Evolutionary conservation across 2,888 invertebrate genomes (phyloP).

Genomic region (Scaptomyza cyrtandrae): DNA sequence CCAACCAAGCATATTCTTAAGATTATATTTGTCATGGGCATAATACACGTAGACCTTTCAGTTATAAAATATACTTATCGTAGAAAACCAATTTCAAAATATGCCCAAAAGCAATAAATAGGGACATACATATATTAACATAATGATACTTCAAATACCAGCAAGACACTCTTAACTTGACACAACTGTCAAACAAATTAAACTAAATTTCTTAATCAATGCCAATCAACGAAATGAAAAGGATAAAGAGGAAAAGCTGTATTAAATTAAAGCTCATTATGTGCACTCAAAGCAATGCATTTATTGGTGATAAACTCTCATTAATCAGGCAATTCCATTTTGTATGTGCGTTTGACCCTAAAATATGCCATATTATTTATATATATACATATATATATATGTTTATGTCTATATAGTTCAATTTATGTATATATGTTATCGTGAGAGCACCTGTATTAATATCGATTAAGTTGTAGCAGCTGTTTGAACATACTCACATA

Average conservation of each 20-base stretch:
- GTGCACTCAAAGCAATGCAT: slow-evolving; percentile 16
- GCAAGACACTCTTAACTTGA: neutral
- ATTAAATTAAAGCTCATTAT: slow-evolving; percentile 8
- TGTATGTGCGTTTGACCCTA: slow-evolving; percentile 5
- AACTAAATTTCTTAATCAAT: slow-evolving; percentile 1
- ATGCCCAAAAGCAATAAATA: neutral
- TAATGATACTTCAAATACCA: neutral
- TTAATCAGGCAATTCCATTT: neutral
- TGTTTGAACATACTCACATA: slow-evolving; percentile 1
- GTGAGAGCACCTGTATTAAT: slow-evolving; percentile 6
- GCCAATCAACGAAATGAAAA: neutral
- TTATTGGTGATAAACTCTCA: neutral
- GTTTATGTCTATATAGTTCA: neutral
- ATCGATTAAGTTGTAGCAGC: slow-evolving; percentile 33
- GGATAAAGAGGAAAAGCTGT: neutral
- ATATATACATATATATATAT: neutral
- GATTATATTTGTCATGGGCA: neutral
- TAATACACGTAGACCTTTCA: neutral
- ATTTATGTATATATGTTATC: neutral
- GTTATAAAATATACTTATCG: neutral
- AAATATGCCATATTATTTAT: neutral
- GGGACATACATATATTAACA: neutral
- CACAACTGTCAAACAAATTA: neutral
- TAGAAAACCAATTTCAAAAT: neutral
- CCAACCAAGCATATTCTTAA: neutral